phyloP scores from a whole-genome alignment of 2,888 invertebrate species.

The Cyrtodaria siliqua region DNA sequence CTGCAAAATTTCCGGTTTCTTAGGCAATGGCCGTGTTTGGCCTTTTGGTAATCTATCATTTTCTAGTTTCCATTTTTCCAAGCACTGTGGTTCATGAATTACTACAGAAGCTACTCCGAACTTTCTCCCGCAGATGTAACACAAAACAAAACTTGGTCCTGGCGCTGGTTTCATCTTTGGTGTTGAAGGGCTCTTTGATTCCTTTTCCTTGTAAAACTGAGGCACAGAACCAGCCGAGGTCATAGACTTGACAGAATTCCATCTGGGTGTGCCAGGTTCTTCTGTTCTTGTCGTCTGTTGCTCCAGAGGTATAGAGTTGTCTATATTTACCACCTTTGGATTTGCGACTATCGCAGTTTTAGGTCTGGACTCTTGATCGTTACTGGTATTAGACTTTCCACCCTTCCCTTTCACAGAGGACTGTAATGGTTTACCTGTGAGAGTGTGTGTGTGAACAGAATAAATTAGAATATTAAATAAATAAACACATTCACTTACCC shows the following conservation, averaged over 20 bases:
- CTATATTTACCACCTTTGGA: constrained; percentile 82
- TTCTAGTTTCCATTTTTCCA: constrained; percentile 89
- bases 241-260: constrained; percentile 5
- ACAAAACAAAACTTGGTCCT: constrained; percentile 86
- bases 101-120: constrained; percentile 89
- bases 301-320: constrained; percentile 67
- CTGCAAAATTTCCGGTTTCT: constrained; percentile 87
- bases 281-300: constrained; percentile 60
- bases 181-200: not conserved
- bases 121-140: constrained; percentile 90
- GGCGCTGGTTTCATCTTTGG: constrained; percentile 62
- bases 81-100: constrained; percentile 90
- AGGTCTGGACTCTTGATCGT: constrained; percentile 62
- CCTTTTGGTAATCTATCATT: constrained; percentile 88
- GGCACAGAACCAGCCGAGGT: constrained; percentile 6
- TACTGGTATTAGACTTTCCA: constrained; percentile 9
- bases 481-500: constrained; percentile 27
- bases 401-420: constrained; percentile 25
- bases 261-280: constrained; percentile 7
- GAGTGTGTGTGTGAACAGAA: not conserved
- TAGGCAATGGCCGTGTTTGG: constrained; percentile 88
- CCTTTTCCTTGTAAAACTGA: not conserved
- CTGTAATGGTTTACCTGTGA: constrained; percentile 38
- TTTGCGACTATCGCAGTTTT: constrained; percentile 76
- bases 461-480: not conserved